Base-by-base conservation (phyloP, 2,888 invertebrate species). In the Syrphus vitripennis region DNA sequence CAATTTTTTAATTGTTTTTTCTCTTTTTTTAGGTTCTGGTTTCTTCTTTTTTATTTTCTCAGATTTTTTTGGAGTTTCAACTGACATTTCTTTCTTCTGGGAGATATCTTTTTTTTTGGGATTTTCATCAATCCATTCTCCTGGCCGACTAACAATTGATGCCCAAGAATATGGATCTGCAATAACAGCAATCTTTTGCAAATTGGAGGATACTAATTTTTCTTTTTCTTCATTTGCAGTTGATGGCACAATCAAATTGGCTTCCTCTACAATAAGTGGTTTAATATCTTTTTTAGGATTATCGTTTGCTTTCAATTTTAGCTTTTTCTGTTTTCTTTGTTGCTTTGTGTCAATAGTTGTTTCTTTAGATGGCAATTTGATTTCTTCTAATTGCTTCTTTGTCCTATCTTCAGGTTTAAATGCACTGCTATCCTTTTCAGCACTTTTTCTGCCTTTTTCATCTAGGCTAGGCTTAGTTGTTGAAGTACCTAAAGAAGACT, bases 121-220 rank as follows among this genome's bases (percentile, higher is more conserved):
- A 19, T 86, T 88, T 6, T 89, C 88, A 31, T 89, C 89, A 14
- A 88, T 63, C 89, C 89, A 89, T 83, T 90, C 89, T 12, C 89
- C 91, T 6, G 92, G 92, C 34, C 90, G 89, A 63, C 89, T 90
- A 0, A 92, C 90, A 29, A 92, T 84, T 3, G 91, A 90, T 24
- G 92, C 91, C 92, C 92, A 92, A 26, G 91, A 91, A 24, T 91
- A 80, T 74, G 89, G 89, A 5, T 88, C 87, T 31, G 86, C 50
- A 57, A 75, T 87, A 4, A 71, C 21, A 29, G 19, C 48, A 26
- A 24, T 14, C n/a, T 40, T 55, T 12, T 29, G 2, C 12, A 9
- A 7, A 29, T 6, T n/a, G 34, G 59, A 3, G 16, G 14, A 9
- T 26, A 1, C 34, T 5, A 12, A 14, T 21, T 21, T 10, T 10